phyloP scores from a whole-genome alignment of 2,113 vertebrate species.

The Protobothrops mucrosquamatus region DNA sequence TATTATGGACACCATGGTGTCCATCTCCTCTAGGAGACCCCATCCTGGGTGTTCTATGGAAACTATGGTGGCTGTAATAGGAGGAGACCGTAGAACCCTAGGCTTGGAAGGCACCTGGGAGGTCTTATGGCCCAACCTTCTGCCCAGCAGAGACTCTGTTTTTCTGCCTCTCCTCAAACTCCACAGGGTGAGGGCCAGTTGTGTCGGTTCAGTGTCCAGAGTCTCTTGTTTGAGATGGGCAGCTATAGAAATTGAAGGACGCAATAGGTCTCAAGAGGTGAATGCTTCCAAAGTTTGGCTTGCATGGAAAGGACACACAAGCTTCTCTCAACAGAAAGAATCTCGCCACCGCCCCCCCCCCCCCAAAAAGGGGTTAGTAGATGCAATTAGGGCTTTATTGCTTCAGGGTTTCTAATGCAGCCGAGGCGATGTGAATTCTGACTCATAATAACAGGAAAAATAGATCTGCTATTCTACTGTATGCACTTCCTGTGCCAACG shows the following conservation, averaged over 20 bases:
- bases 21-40: not conserved
- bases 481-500: not conserved
- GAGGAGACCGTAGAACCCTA: not conserved
- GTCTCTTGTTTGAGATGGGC: not conserved
- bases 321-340: no score
- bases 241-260: not conserved
- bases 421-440: conserved; percentile 7
- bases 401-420: not conserved
- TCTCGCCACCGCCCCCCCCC: not conserved
- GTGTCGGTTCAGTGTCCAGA: not conserved
- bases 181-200: not conserved
- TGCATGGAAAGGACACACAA: no score
- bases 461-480: not conserved
- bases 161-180: not conserved
- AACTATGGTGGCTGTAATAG: not conserved
- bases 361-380: not conserved
- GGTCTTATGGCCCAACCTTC: not conserved
- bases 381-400: not conserved
- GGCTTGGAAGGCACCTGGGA: not conserved
- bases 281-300: not conserved
- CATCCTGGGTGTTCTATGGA: not conserved
- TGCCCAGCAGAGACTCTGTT: not conserved
- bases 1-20: not conserved
- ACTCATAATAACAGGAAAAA: not conserved
- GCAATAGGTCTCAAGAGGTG: not conserved